phyloP scores from a whole-genome alignment of 2,888 invertebrate genomes.

The Hartigia nigra region DNA sequence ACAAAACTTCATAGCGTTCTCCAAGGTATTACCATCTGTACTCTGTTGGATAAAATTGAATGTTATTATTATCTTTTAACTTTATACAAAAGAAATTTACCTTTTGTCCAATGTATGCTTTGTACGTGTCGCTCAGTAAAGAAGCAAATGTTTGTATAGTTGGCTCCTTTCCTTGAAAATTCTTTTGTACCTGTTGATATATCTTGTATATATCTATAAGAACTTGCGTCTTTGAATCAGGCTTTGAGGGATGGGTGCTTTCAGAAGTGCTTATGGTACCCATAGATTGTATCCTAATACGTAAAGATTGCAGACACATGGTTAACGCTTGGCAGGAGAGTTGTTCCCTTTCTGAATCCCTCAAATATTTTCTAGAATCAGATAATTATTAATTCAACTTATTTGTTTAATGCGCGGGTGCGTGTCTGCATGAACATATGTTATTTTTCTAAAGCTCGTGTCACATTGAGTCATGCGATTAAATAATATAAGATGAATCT shows the following conservation, averaged over 20 bases:
- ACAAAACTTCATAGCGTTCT: slow-evolving; percentile 78
- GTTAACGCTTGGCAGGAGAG: slow-evolving; percentile 83
- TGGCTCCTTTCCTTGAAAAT: slow-evolving; percentile 70
- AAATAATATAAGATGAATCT: too few species aligned
- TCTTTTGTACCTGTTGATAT: slow-evolving; percentile 77
- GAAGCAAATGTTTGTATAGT: slow-evolving; percentile 69
- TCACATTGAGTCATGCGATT: too few species aligned
- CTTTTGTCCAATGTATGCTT: slow-evolving; percentile 72
- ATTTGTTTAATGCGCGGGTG: too few species aligned
- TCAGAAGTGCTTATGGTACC: slow-evolving; percentile 51
- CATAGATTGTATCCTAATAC: slow-evolving; percentile 71
- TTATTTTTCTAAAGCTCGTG: neutral
- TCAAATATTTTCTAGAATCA: slow-evolving; percentile 78
- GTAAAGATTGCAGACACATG: slow-evolving; percentile 77
- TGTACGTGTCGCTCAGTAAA: slow-evolving; percentile 78
- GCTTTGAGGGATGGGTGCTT: slow-evolving; percentile 40
- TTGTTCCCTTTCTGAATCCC: slow-evolving; percentile 85
- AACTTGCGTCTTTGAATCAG: slow-evolving; percentile 64
- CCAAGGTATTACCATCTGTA: slow-evolving; percentile 74
- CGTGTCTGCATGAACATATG: too few species aligned
- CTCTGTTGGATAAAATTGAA: slow-evolving; percentile 47
- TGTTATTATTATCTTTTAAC: slow-evolving; percentile 20
- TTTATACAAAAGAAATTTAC: slow-evolving; percentile 56
- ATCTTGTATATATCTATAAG: slow-evolving; percentile 74
- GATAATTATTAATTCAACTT: neutral